Conservation (phyloP, 1,140 invertebrate species). For the Sitophilus oryzae region DNA sequence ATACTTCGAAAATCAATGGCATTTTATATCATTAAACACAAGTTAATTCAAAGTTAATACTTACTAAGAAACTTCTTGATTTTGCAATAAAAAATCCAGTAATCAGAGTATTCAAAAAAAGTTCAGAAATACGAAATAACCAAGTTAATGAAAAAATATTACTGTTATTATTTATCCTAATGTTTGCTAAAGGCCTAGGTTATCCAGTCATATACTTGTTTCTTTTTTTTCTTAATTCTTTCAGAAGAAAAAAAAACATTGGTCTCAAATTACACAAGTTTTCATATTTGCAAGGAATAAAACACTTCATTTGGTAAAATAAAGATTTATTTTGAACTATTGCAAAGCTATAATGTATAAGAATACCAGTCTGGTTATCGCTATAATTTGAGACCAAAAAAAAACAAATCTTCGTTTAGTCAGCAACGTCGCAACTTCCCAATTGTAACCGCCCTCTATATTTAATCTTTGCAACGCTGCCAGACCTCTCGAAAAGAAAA, state of each 20-base stretch:
- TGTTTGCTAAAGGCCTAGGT: slow-evolving; percentile 14
- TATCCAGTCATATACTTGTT: slow-evolving; percentile 14
- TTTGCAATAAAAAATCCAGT: too few relatives aligned
- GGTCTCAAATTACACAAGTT: slow-evolving; percentile 10
- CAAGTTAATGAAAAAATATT: too few relatives aligned
- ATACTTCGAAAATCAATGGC: neutral
- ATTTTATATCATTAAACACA: neutral
- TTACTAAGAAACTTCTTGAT: too few relatives aligned
- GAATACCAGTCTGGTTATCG: neutral
- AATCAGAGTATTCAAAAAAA: too few relatives aligned
- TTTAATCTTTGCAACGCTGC: too few relatives aligned
- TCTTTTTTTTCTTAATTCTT: slow-evolving; percentile 1
- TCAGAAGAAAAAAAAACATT: neutral
- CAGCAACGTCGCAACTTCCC: neutral
- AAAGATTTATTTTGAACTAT: neutral
- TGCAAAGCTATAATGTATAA: neutral
- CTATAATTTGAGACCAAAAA: neutral
- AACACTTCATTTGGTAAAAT: neutral
- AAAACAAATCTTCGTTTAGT: neutral
- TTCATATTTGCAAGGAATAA: neutral
- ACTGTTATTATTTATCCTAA: slow-evolving; percentile 22
- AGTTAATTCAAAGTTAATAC: neutral
- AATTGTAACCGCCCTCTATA: too few relatives aligned
- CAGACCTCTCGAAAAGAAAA: too few relatives aligned
- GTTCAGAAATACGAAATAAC: too few relatives aligned